These are phyloP conservation scores for Drosophila watanabei DNA, from an alignment of 1,140 invertebrate species.

Conservation along the genomic window DNA sequence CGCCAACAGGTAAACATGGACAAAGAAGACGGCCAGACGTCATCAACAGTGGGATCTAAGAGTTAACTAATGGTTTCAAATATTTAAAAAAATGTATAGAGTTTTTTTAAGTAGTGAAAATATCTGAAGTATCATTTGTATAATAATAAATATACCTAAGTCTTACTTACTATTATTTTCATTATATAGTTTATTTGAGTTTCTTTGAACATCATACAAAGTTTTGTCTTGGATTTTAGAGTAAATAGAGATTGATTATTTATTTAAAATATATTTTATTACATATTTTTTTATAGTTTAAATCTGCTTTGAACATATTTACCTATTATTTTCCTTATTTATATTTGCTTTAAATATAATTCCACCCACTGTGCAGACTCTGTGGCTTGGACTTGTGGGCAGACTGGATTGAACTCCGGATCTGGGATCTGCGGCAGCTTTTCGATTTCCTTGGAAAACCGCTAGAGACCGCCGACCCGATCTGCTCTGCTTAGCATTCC, in stretches of 20 bases:
- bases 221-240: no score
- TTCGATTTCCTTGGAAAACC: conserved; percentile 84
- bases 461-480: conserved; percentile 70
- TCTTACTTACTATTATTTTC: no score
- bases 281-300: background rate
- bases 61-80: background rate
- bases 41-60: conserved; percentile 8
- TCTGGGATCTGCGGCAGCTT: conserved; percentile 44
- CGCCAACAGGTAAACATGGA: conserved; percentile 64
- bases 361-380: conserved; percentile 34
- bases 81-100: background rate
- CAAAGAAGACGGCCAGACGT: conserved; percentile 13
- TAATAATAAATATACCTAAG: background rate
- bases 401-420: conserved; percentile 49
- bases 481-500: conserved; percentile 59
- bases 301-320: background rate
- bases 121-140: background rate
- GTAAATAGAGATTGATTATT: no score
- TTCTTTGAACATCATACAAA: no score
- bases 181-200: no score
- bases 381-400: conserved; percentile 44
- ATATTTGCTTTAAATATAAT: background rate
- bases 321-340: background rate
- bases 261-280: no score
- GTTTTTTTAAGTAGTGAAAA: background rate